Percentiles rank a stretch among this genome's conserved stretches.
These are phyloP conservation scores for Amphipoea oculea DNA, from an alignment of 2,888 invertebrate genomes.

Conservation along the genomic window DNA sequence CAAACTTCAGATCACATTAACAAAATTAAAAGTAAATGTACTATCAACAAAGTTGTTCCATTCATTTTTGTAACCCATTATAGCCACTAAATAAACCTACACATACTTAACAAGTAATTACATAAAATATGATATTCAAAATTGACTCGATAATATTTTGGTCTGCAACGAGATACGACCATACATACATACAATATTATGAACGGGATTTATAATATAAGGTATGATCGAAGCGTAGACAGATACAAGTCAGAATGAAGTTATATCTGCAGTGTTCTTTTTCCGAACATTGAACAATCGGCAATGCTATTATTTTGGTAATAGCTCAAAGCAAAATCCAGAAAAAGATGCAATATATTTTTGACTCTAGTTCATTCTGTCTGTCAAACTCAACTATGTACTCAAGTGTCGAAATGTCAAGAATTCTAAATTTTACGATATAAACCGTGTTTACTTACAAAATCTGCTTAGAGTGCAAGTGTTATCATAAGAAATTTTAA, in stretches of 20 bases:
- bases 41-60: constrained; percentile 81
- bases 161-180: constrained; percentile 83
- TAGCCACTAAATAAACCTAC: constrained; percentile 82
- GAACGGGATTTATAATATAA: constrained; percentile 61
- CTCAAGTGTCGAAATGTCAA: constrained; percentile 60
- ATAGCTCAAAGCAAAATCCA: constrained; percentile 56
- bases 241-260: constrained; percentile 39
- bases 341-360: constrained; percentile 40
- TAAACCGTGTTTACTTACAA: constrained; percentile 82
- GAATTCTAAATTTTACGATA: constrained; percentile 74
- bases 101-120: constrained; percentile 83
- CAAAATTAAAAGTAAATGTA: constrained; percentile 82
- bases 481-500: constrained; percentile 91
- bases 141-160: constrained; percentile 87
- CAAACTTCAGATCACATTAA: constrained; percentile 89
- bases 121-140: constrained; percentile 82
- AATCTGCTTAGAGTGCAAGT: constrained; percentile 89
- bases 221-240: constrained; percentile 65
- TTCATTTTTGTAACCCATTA: constrained; percentile 74
- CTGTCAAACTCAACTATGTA: constrained; percentile 46
- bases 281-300: constrained; percentile 42
- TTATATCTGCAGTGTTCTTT: constrained; percentile 16
- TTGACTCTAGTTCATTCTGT: constrained; percentile 20
- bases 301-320: constrained; percentile 29
- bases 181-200: constrained; percentile 65